These are phyloP conservation scores for Drosophila parthenogenetica DNA, from an alignment of 2,888 invertebrate species.

Conservation along the genomic window DNA sequence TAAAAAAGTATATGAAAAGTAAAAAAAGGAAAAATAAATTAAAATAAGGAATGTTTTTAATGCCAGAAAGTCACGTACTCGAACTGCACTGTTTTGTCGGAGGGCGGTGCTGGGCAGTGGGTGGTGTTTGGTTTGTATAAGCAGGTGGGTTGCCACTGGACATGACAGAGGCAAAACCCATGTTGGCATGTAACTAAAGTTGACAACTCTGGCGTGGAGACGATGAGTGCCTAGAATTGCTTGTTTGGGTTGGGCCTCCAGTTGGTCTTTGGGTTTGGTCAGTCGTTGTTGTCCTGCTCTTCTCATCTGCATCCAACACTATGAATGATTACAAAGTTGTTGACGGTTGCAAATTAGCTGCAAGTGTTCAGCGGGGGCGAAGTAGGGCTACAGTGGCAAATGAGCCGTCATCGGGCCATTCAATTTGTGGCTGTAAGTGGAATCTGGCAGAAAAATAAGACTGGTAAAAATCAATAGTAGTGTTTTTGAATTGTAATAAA, in stretches of 20 bases:
- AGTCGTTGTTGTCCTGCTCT: conserved; percentile 30
- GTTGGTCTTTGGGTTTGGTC: conserved; percentile 22
- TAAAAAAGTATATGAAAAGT: conserved; percentile 34
- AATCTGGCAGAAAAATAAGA: background rate
- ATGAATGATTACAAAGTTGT: conserved; percentile 68
- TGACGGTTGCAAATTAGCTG: conserved; percentile 64
- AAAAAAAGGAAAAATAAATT: conserved; percentile 33
- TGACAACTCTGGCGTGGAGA: conserved; percentile 48
- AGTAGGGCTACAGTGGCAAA: conserved; percentile 2
- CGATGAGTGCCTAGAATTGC: background rate
- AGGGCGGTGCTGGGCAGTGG: conserved; percentile 9
- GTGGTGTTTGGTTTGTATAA: conserved; percentile 1
- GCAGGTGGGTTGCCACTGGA: conserved; percentile 45
- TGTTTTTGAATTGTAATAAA: background rate
- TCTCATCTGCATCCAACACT: conserved; percentile 35
- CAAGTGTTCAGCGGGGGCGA: conserved; percentile 2
- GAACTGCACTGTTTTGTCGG: conserved; percentile 10
- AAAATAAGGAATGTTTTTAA: conserved; percentile 58
- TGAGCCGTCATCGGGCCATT: conserved; percentile 33
- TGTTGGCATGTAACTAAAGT: conserved; percentile 45
- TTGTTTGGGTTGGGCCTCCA: conserved; percentile 6
- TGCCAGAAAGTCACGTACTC: conserved; percentile 55
- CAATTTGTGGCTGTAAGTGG: conserved; percentile 26
- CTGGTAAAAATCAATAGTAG: conserved; percentile 36
- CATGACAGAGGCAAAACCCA: conserved; percentile 48